Conservation (phyloP, 2,888 invertebrate species). For the Mesopsocus fuscifrons region DNA sequence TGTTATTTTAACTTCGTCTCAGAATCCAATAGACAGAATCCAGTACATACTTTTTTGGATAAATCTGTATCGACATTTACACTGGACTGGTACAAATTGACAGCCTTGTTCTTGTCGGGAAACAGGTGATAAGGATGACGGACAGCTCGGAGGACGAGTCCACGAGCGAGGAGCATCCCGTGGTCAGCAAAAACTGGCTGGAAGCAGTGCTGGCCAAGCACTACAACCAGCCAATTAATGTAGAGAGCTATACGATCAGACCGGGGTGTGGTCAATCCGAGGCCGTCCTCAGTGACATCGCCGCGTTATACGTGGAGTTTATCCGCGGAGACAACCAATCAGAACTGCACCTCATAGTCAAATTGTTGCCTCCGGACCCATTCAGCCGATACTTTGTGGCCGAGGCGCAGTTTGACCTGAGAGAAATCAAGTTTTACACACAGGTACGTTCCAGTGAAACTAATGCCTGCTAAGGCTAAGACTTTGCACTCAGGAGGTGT, state of each 20-base stretch:
- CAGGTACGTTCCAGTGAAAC: slow-evolving; percentile 32
- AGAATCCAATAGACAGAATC: too few relatives aligned
- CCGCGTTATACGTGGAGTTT: slow-evolving; percentile 54
- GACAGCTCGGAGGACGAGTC: slow-evolving; percentile 29
- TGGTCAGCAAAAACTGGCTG: slow-evolving; percentile 35
- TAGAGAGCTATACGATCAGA: slow-evolving; percentile 32
- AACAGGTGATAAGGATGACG: slow-evolving; percentile 24
- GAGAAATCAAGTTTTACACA: slow-evolving; percentile 67
- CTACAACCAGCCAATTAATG: slow-evolving; percentile 25
- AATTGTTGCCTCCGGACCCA: slow-evolving; percentile 57
- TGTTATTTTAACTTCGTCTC: too few relatives aligned
- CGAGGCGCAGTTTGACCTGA: slow-evolving; percentile 61
- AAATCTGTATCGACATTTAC: too few relatives aligned
- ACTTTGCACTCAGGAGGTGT: slow-evolving; percentile 20
- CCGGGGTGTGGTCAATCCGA: slow-evolving; percentile 41
- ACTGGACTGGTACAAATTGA: too few relatives aligned
- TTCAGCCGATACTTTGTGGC: slow-evolving; percentile 63
- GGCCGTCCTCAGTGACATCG: slow-evolving; percentile 54
- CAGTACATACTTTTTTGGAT: too few relatives aligned
- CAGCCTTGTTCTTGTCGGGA: too few relatives aligned
- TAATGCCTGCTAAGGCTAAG: slow-evolving; percentile 1
- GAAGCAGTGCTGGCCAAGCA: slow-evolving; percentile 30
- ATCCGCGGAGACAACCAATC: slow-evolving; percentile 19
- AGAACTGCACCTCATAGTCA: slow-evolving; percentile 41
- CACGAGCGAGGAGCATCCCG: slow-evolving; percentile 27